Evolutionary conservation across 2,113 vertebrate genomes (phyloP).

Genomic region (Barnardius zonarius): DNA sequence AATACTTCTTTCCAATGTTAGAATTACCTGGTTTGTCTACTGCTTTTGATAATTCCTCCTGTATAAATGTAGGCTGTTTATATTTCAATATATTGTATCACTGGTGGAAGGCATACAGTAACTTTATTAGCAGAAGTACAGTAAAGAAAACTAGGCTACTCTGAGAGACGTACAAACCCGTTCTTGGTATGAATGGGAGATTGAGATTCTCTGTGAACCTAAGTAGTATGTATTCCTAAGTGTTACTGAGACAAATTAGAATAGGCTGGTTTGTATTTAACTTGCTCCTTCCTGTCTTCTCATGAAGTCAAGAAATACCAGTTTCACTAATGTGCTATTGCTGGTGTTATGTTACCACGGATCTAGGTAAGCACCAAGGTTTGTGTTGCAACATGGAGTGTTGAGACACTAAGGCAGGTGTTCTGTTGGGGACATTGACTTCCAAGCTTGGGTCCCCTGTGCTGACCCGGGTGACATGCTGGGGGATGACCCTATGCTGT

Average conservation of each 20-base stretch:
- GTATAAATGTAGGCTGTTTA: background rate
- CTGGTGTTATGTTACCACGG: background rate
- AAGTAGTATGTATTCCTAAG: background rate
- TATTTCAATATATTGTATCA: background rate
- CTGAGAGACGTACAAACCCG: background rate
- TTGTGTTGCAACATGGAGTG: background rate
- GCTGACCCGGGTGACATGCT: accelerated
- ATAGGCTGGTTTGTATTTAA: background rate
- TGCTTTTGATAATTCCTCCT: background rate
- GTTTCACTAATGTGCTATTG: background rate
- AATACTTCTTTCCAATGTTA: background rate
- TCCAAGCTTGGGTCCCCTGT: background rate
- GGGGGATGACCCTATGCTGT: accelerated
- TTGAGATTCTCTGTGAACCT: background rate
- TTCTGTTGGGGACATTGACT: background rate
- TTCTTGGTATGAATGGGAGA: background rate
- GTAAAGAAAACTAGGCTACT: background rate
- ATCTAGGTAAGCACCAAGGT: background rate
- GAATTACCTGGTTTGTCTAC: background rate
- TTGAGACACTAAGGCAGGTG: background rate
- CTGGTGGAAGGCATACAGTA: background rate
- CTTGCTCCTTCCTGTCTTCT: conserved; percentile 14
- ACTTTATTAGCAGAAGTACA: background rate
- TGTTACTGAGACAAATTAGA: background rate
- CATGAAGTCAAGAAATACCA: conserved; percentile 1